phyloP scores from a whole-genome alignment of 35 echinoderm and acorn worm species.

The Holothuria glaberrima region DNA sequence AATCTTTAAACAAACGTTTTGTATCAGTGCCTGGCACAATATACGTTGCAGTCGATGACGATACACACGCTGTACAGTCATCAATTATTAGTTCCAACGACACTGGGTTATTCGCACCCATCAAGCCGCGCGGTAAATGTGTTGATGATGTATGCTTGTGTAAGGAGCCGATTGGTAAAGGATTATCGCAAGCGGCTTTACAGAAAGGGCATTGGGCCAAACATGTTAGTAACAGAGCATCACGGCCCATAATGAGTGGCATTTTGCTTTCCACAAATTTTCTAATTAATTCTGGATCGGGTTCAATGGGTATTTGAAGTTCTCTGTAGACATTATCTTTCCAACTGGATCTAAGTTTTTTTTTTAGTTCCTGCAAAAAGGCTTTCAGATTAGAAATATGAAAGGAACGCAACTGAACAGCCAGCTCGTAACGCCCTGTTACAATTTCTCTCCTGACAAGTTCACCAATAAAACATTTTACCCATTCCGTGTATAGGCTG shows the following conservation, averaged over 20 bases:
- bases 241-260: background rate
- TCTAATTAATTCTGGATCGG: background rate
- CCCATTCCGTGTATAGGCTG: too few relatives aligned
- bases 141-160: background rate
- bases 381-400: background rate
- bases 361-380: background rate
- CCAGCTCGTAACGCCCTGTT: too few relatives aligned
- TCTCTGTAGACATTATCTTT: background rate
- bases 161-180: background rate
- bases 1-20: slow-evolving; percentile 12
- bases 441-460: too few relatives aligned
- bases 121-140: slow-evolving; percentile 11
- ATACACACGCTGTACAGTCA: background rate
- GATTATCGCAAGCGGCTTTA: slow-evolving; percentile 14
- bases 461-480: too few relatives aligned
- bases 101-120: background rate
- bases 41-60: background rate
- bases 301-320: background rate
- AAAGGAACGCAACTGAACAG: too few relatives aligned
- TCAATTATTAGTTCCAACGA: background rate
- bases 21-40: background rate
- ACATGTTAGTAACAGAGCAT: background rate
- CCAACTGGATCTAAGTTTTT: background rate
- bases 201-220: slow-evolving; percentile 21
- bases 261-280: background rate